Conservation (phyloP, 2,113 vertebrate species). For the Paradoxurus hermaphroditus region DNA sequence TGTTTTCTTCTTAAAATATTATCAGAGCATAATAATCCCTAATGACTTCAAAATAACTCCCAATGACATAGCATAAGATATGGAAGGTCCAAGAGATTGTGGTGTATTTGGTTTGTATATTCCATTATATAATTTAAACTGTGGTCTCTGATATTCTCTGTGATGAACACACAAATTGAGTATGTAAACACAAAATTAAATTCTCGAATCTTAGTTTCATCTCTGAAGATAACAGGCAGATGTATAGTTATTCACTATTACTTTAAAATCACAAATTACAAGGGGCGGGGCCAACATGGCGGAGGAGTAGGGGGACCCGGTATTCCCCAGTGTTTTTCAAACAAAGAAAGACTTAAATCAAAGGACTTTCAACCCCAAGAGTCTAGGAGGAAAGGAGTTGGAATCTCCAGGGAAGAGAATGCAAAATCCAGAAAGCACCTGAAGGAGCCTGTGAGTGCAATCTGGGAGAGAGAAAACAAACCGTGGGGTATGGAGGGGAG, state of each 20-base stretch:
- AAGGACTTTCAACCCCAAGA: too few species aligned
- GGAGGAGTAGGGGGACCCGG: too few species aligned
- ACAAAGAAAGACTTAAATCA: too few species aligned
- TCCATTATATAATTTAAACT: not conserved
- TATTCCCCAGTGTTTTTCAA: too few species aligned
- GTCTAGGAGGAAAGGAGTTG: too few species aligned
- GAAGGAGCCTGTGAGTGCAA: too few species aligned
- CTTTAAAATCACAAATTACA: constrained; percentile 6
- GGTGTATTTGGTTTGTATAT: not conserved
- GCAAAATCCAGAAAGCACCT: too few species aligned
- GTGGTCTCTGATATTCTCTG: not conserved
- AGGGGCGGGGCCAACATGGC: too few species aligned
- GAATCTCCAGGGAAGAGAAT: too few species aligned
- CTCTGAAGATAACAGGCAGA: not conserved
- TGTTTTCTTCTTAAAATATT: constrained; percentile 8
- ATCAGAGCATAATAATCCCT: not conserved
- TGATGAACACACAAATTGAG: not conserved
- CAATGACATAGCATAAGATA: not conserved
- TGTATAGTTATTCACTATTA: not conserved
- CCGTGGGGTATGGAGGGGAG: too few species aligned
- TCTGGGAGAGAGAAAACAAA: too few species aligned
- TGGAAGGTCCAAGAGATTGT: not conserved
- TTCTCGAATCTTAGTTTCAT: not conserved
- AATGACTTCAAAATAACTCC: constrained; percentile 34
- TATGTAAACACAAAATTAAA: constrained; percentile 24